Evolutionary conservation across 2,797 vertebrate genomes (phyloP).

Genomic region (Euthynnus affinis): DNA sequence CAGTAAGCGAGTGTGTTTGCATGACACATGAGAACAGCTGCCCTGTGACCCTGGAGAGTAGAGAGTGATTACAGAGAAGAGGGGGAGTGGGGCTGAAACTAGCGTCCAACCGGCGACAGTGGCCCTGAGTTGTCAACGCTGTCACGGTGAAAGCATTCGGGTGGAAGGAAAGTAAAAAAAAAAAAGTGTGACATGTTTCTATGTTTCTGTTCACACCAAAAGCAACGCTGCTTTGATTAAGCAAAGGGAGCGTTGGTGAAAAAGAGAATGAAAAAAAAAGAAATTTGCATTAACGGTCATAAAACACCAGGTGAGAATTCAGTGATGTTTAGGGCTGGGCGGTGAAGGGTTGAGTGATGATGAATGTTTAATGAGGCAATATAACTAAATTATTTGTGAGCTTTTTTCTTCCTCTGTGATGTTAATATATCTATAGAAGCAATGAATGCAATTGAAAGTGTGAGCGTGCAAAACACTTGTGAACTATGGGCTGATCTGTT

Average conservation of each 20-base stretch:
- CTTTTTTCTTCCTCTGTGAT: background rate
- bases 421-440: background rate
- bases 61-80: slow-evolving; percentile 6
- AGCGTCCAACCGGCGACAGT: slow-evolving; percentile 43
- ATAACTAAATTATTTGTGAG: background rate
- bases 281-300: slow-evolving; percentile 58
- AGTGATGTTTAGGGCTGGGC: background rate
- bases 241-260: slow-evolving; percentile 6
- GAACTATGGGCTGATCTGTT: no score
- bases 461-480: no score
- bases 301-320: slow-evolving; percentile 27
- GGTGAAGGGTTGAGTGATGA: background rate
- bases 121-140: slow-evolving; percentile 60
- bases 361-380: background rate
- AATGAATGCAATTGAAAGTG: background rate
- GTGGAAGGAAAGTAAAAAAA: background rate
- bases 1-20: slow-evolving; percentile 33
- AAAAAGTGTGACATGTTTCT: slow-evolving; percentile 28
- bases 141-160: slow-evolving; percentile 54
- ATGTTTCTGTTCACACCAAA: slow-evolving; percentile 61
- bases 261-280: slow-evolving; percentile 49
- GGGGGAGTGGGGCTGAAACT: slow-evolving; percentile 44
- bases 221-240: background rate
- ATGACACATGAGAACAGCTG: slow-evolving; percentile 66
- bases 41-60: slow-evolving; percentile 49